Evolutionary conservation across 2,797 vertebrate genomes (phyloP), one percentile per base, ranked within the genome.

Genomic region (Sebastes kiyomatsui): DNA sequence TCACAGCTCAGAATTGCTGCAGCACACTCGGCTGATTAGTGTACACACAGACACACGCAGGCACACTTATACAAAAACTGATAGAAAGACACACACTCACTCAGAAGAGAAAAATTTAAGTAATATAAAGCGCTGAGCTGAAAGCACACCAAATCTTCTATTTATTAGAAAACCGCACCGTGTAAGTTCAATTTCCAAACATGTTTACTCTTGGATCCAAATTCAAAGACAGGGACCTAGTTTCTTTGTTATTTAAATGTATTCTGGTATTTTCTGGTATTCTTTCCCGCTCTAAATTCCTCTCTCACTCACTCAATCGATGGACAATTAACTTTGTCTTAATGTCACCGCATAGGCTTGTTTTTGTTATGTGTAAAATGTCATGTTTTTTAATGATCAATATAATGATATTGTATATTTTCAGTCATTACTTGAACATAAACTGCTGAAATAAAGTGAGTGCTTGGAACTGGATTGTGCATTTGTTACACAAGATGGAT

Each of bases 1-100:
- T 92, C 88, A 88, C 91, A 81, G 90, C 88, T 88, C 88, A 56
- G 80, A 92, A 86, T 88, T 82, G 91, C 88, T n/a, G 77, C 72
- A 59, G 88, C 84, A 77, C 90, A 55, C 83, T 87, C 65, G 27
- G 67, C 84, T 92, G 87, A 94, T 93, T 92, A 91, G 90, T 84
- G 86, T 80, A 80, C 84, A 71, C 85, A 72, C 86, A 80, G 55
- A 84, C 81, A 79, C 80, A 64, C 64, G 12, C 60, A 69, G 23
- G 72, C 71, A 67, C 83, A 80, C 75, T 38, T 62, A 61, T 49
- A 67, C 49, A 59, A 49, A 82, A 84, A 79, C 38, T 54, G 72
- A 87, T 67, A 75, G 52, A 82, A 35, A 89, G 55, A 75, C 60
- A 18, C 72, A 72, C 75, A 56, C 73, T 72, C 71, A 20, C 85